Evolutionary conservation across 2,797 vertebrate genomes (phyloP).

Genomic region (Anniella stebbinsi): DNA sequence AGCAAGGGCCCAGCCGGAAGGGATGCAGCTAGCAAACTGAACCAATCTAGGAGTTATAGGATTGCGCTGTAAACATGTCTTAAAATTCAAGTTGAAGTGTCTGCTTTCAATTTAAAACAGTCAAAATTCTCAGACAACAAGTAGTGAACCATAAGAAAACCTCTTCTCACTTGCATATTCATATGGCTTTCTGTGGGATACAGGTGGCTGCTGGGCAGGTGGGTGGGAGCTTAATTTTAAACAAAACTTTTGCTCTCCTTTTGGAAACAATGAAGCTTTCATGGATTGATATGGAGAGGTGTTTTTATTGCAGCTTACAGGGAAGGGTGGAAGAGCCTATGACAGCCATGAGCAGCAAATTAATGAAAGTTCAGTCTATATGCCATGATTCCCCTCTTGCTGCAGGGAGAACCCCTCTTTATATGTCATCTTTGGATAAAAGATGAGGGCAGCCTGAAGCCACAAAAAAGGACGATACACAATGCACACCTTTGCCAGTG

Average conservation of each 20-base stretch:
- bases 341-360: constrained; percentile 9
- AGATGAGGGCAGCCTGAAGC: background rate
- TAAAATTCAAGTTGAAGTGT: background rate
- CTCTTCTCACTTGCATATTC: background rate
- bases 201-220: too few relatives aligned
- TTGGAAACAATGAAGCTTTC: background rate
- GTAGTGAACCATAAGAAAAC: background rate
- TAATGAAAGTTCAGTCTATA: background rate
- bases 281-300: constrained; percentile 20
- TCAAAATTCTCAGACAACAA: background rate
- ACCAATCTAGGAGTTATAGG: too few relatives aligned
- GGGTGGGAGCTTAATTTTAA: background rate
- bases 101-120: background rate
- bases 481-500: background rate
- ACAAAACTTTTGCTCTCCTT: constrained; percentile 12
- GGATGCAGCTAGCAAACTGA: too few relatives aligned
- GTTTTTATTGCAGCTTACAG: background rate
- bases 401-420: background rate
- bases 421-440: background rate
- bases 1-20: too few relatives aligned
- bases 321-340: background rate
- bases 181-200: constrained; percentile 12
- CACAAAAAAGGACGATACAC: background rate
- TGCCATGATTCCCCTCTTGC: background rate
- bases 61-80: background rate